Evolutionary conservation across 1,140 invertebrate species (phyloP).

Genomic region (Gryllus bimaculatus): DNA sequence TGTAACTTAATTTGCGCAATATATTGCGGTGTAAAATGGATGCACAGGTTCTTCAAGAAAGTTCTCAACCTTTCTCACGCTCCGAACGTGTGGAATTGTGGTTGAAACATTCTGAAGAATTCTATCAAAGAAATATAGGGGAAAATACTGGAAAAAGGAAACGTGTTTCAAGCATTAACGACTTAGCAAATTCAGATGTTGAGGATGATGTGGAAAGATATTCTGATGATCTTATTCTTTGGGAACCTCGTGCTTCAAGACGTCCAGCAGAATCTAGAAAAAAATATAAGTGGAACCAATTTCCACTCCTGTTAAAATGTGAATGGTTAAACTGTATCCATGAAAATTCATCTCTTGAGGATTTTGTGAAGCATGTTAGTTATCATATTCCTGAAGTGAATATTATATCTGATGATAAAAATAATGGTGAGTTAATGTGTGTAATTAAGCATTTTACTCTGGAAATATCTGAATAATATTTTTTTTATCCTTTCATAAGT

Average conservation of each 20-base stretch:
- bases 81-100: not conserved
- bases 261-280: not conserved
- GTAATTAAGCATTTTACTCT: not conserved
- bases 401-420: constrained; percentile 27
- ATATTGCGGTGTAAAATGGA: no score
- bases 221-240: not conserved
- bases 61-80: no score
- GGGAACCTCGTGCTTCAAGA: not conserved
- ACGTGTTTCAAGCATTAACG: not conserved
- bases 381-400: constrained; percentile 32
- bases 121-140: not conserved
- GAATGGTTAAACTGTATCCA: constrained; percentile 35
- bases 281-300: not conserved
- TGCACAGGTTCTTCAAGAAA: no score
- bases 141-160: not conserved
- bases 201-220: not conserved
- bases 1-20: no score
- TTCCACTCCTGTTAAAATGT: constrained; percentile 24
- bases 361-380: constrained; percentile 34
- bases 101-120: not conserved
- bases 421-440: constrained; percentile 14
- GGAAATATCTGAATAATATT: no score
- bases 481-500: no score
- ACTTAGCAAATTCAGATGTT: not conserved
- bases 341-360: constrained; percentile 25